A percentile compares a stretch with the other conserved stretches of the same genome.
Conservation (phyloP, 2,113 vertebrate species). For the Labeo rohita region DNA sequence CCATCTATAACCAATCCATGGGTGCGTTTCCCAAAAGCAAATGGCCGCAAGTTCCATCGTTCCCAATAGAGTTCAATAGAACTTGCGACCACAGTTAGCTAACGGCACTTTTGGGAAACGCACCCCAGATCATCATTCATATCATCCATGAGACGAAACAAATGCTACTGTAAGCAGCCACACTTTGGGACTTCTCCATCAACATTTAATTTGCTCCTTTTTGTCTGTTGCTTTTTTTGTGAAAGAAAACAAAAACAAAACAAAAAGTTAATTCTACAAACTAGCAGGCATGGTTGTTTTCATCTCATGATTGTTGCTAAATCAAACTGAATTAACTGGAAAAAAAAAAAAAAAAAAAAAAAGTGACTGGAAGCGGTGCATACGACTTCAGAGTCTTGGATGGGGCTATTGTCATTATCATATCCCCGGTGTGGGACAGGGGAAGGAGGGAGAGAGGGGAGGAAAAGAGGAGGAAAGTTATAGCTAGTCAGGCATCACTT, state of each 20-base stretch:
- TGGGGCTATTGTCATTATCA: constrained; percentile 40
- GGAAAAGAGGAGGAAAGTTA: constrained; percentile 16
- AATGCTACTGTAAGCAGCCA: constrained; percentile 56
- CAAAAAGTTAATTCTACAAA: constrained; percentile 71
- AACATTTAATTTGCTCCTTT: constrained; percentile 73
- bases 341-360: constrained; percentile 42
- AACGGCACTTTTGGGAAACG: too few relatives aligned
- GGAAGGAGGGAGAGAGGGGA: constrained; percentile 40
- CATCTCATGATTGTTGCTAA: constrained; percentile 55
- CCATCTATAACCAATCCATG: neutral
- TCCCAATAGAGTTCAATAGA: too few relatives aligned
- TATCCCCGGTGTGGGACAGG: constrained; percentile 62
- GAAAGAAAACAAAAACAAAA: constrained; percentile 63
- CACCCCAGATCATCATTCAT: neutral
- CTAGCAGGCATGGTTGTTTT: constrained; percentile 60
- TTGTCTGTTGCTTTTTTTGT: constrained; percentile 65
- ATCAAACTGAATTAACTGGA: constrained; percentile 61
- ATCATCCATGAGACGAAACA: constrained; percentile 1
- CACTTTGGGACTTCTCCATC: constrained; percentile 65
- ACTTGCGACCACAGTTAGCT: too few relatives aligned
- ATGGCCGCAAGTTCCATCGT: too few relatives aligned
- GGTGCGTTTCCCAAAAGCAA: too few relatives aligned
- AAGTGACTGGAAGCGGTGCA: constrained; percentile 69
- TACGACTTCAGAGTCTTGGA: constrained; percentile 67
- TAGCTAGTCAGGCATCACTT: constrained; percentile 11